Conservation (phyloP, 92 coral and sea anemone species). For the Scolanthus callimorphus region DNA sequence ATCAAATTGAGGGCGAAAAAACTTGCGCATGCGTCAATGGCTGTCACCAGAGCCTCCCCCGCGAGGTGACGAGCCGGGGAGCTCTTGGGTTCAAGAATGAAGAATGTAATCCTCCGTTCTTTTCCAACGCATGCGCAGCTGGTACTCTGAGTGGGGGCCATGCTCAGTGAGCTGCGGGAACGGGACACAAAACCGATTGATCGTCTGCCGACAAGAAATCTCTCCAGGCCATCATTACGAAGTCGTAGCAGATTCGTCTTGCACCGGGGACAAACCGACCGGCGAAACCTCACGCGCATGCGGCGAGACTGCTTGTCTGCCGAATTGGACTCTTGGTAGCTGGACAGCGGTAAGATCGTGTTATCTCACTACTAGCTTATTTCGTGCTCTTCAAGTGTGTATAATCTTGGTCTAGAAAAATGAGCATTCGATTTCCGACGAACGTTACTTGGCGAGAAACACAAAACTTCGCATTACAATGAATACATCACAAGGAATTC, state of each 20-base stretch:
- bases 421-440: too few species aligned
- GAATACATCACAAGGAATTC: too few species aligned
- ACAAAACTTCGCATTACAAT: too few species aligned
- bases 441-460: too few species aligned
- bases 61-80: too few species aligned
- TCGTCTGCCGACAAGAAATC: conserved; percentile 59
- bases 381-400: too few species aligned
- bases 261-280: conserved; percentile 28
- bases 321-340: conserved; percentile 55
- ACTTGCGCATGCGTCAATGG: too few species aligned
- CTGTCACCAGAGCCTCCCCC: too few species aligned
- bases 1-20: too few species aligned
- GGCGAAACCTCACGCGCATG: conserved; percentile 45
- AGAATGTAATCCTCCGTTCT: not conserved
- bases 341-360: conserved; percentile 92
- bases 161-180: conserved; percentile 77
- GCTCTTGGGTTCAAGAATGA: too few species aligned
- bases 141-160: conserved; percentile 63
- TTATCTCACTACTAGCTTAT: too few species aligned
- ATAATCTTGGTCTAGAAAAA: too few species aligned
- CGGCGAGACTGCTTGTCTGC: conserved; percentile 72
- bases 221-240: conserved; percentile 48
- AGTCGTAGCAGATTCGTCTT: conserved; percentile 38
- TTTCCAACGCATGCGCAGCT: conserved; percentile 16
- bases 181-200: conserved; percentile 56